These are phyloP conservation scores for Eustalomyia histrio DNA, from an alignment of 2,888 invertebrate species.

Conservation along the genomic window DNA sequence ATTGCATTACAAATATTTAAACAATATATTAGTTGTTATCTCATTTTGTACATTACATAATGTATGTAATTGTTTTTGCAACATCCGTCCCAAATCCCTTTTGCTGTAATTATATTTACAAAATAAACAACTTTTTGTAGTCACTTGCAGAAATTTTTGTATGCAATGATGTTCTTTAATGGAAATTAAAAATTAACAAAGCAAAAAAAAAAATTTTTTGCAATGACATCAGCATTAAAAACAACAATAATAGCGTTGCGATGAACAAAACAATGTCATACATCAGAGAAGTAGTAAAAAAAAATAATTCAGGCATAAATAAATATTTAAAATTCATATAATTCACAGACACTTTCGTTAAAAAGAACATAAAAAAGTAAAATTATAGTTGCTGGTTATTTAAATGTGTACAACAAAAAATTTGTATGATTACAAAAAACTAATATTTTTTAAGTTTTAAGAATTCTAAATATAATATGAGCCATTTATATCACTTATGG, in stretches of 20 bases:
- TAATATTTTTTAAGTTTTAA: no score
- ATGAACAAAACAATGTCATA: not conserved
- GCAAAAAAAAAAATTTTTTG: slow-evolving; percentile 36
- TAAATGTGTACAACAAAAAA: no score
- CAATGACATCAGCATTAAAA: slow-evolving; percentile 31
- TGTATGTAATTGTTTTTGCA: no score
- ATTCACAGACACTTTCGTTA: slow-evolving; percentile 10
- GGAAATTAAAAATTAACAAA: slow-evolving; percentile 56
- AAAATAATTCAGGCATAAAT: slow-evolving; percentile 28
- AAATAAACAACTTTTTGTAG: no score
- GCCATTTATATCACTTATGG: no score
- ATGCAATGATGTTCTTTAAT: slow-evolving; percentile 34
- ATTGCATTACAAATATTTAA: no score
- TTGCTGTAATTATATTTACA: no score
- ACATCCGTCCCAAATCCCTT: no score
- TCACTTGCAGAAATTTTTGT: not conserved
- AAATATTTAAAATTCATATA: slow-evolving; percentile 23
- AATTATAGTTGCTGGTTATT: not conserved
- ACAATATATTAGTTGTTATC: no score
- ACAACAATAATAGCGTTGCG: not conserved
- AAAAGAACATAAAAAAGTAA: not conserved
- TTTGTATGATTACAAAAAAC: no score
- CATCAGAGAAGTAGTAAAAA: slow-evolving; percentile 1
- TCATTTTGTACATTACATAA: no score
- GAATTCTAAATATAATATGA: no score